phyloP scores from a whole-genome alignment of 2,888 invertebrate genomes.

The Drosophila anomalipes region DNA sequence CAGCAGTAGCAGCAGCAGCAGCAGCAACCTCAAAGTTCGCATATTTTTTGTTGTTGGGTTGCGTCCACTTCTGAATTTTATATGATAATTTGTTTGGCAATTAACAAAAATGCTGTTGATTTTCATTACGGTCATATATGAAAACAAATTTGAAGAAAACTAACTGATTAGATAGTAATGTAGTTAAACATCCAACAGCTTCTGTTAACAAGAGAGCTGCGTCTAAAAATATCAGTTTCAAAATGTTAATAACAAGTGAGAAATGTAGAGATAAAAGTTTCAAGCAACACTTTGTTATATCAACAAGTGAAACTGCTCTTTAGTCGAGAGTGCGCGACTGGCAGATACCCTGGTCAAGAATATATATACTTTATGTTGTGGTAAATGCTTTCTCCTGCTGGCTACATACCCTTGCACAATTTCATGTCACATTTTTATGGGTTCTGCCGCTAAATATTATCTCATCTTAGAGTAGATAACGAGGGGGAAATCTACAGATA shows the following conservation, averaged over 20 bases:
- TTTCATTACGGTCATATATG: slow-evolving; percentile 3
- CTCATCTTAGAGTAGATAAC: not conserved
- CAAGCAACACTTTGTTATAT: not conserved
- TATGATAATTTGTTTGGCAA: slow-evolving; percentile 53
- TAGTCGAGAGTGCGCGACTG: not conserved
- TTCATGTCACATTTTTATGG: not conserved
- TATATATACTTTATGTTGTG: not conserved
- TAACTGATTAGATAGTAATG: not conserved
- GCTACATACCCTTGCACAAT: not conserved
- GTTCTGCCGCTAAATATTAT: not conserved
- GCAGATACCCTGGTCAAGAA: not conserved
- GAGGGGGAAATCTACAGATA: not conserved
- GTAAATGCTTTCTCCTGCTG: not conserved
- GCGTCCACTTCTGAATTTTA: slow-evolving; percentile 44
- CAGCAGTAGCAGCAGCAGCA: slow-evolving; percentile 14
- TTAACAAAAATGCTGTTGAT: slow-evolving; percentile 52
- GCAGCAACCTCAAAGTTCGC: slow-evolving; percentile 11
- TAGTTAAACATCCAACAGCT: not conserved
- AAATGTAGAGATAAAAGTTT: not conserved
- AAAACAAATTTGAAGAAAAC: not conserved
- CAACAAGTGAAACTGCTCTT: not conserved
- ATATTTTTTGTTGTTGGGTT: not conserved
- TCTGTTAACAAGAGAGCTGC: not conserved
- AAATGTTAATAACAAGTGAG: not conserved
- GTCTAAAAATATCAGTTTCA: not conserved